These are phyloP conservation scores for Gracilinanus agilis DNA, from an alignment of 2,113 vertebrate genomes.

Conservation along the genomic window DNA sequence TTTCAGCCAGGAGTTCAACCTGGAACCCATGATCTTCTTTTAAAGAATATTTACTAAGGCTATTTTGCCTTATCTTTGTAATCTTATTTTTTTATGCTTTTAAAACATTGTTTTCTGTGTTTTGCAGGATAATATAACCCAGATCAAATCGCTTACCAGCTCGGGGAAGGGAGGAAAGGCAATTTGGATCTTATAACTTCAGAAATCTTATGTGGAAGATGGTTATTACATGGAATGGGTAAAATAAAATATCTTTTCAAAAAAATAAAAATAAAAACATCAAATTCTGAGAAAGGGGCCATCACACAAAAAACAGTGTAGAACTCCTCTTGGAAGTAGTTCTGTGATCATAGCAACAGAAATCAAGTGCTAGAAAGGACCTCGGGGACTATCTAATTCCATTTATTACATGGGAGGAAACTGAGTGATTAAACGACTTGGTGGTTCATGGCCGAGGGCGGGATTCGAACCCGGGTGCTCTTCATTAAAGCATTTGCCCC, in stretches of 20 bases:
- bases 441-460: not conserved
- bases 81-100: not conserved
- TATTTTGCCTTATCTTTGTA: not conserved
- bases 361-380: not conserved
- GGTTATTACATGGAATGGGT: too few species aligned
- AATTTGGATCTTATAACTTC: too few species aligned
- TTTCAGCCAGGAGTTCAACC: constrained; percentile 37
- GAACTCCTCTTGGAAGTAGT: not conserved
- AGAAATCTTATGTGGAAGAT: too few species aligned
- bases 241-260: too few species aligned
- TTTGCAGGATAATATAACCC: too few species aligned
- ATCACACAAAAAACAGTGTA: not conserved
- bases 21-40: not conserved
- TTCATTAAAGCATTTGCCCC: not conserved
- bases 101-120: not conserved
- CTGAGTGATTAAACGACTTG: not conserved
- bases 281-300: not conserved
- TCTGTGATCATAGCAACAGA: not conserved
- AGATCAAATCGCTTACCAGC: too few species aligned
- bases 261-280: too few species aligned
- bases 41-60: not conserved
- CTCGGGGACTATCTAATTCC: not conserved
- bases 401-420: not conserved
- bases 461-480: not conserved
- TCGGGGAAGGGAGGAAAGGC: too few species aligned